Conservation (phyloP, 1,140 invertebrate species). For the Andrena cerasifolii region DNA sequence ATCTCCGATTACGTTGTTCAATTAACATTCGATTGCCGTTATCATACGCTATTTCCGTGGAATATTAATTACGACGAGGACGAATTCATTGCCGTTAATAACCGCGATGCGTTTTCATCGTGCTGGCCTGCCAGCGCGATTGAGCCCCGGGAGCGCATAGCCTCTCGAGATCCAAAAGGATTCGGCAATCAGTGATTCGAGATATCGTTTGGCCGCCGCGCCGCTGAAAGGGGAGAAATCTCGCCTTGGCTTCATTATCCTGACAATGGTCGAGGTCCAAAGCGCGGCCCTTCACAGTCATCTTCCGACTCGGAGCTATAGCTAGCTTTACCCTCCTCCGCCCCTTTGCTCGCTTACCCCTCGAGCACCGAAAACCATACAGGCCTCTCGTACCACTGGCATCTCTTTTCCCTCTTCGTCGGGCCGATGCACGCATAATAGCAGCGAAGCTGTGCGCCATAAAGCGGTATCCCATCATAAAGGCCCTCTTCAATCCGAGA, state of each 20-base stretch:
- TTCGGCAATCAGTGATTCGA: conserved; percentile 65
- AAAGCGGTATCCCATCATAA: conserved; percentile 75
- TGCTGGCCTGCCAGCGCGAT: conserved; percentile 11
- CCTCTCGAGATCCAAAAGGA: conserved; percentile 43
- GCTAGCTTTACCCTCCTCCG: not conserved
- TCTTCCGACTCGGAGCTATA: conserved; percentile 11
- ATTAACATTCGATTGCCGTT: conserved; percentile 36
- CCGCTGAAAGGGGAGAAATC: conserved; percentile 73
- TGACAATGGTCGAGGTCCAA: conserved; percentile 69
- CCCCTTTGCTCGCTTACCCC: conserved; percentile 25
- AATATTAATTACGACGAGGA: conserved; percentile 11
- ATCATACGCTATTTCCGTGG: conserved; percentile 30
- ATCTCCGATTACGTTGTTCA: not conserved
- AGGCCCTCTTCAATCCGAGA: conserved; percentile 74
- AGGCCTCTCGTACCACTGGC: conserved; percentile 2
- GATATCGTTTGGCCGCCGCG: conserved; percentile 56
- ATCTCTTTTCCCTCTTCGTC: not conserved
- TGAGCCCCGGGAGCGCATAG: conserved; percentile 6
- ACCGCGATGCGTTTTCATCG: not conserved
- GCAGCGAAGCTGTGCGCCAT: conserved; percentile 69
- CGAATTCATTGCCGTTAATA: not conserved
- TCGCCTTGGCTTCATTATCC: conserved; percentile 77
- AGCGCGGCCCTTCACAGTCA: conserved; percentile 32
- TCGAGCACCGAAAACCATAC: conserved; percentile 57
- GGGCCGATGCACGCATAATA: conserved; percentile 77